Conservation (phyloP, 2,113 vertebrate genomes). For the Oncorhynchus keta region DNA sequence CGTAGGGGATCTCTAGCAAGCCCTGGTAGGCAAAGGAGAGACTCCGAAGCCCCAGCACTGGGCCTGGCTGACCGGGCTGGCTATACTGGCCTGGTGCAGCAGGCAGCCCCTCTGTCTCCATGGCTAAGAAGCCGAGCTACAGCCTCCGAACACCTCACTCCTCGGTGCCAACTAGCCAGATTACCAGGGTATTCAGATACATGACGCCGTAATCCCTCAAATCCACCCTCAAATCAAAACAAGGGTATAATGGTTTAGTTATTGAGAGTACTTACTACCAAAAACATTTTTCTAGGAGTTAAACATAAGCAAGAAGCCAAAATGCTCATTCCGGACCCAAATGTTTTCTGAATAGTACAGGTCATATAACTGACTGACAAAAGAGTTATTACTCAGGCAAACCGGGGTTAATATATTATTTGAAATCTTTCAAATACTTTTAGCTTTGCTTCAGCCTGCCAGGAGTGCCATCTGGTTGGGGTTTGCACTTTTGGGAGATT, state of each 20-base stretch:
- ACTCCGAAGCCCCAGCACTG: constrained; percentile 46
- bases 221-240: constrained; percentile 14
- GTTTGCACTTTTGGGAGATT: no score
- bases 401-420: no score
- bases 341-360: background rate
- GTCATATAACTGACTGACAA: no score
- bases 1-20: constrained; percentile 73
- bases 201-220: constrained; percentile 30
- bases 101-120: constrained; percentile 44
- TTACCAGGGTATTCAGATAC: constrained; percentile 33
- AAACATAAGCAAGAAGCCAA: background rate
- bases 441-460: no score
- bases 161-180: background rate
- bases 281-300: background rate
- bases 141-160: constrained; percentile 11
- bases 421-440: no score
- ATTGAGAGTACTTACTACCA: background rate
- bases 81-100: background rate
- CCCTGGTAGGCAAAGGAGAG: constrained; percentile 74
- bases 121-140: constrained; percentile 12
- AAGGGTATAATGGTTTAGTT: background rate
- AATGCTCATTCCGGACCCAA: background rate
- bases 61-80: constrained; percentile 14
- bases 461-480: no score
- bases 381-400: background rate